phyloP scores from a whole-genome alignment of 1,140 invertebrate species.

The Bombyx mandarina region DNA sequence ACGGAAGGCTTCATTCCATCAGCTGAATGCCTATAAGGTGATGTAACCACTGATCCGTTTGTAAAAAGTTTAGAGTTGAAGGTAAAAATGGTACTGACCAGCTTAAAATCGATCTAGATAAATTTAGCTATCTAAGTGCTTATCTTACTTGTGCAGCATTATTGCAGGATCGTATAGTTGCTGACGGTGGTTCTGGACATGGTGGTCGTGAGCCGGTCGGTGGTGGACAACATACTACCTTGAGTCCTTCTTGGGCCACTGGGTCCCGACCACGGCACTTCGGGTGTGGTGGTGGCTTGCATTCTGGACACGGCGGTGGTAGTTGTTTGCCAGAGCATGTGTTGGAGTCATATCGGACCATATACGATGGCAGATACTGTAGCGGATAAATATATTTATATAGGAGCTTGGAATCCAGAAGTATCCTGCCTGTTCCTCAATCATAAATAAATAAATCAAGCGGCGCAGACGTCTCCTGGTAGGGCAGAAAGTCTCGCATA shows the following conservation, averaged over 20 bases:
- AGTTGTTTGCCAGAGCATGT: conserved; percentile 2
- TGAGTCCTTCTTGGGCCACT: background rate
- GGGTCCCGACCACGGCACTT: conserved; percentile 5
- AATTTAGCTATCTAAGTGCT: background rate
- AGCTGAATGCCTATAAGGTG: too few relatives aligned
- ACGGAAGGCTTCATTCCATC: too few relatives aligned
- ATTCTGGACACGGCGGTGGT: conserved; percentile 8
- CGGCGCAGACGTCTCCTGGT: background rate
- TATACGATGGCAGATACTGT: background rate
- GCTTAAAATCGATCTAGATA: background rate
- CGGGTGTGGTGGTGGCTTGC: conserved; percentile 5
- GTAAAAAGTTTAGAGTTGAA: too few relatives aligned
- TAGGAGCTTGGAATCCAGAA: background rate
- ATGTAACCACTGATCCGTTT: too few relatives aligned
- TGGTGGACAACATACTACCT: conserved; percentile 8
- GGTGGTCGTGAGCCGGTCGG: conserved; percentile 9
- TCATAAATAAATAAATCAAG: background rate
- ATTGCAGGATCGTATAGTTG: conserved; percentile 3
- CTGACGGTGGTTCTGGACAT: conserved; percentile 7
- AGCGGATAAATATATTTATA: background rate
- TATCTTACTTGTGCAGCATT: background rate
- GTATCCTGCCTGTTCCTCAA: background rate
- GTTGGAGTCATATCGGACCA: background rate
- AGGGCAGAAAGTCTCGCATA: too few relatives aligned
- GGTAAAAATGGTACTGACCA: too few relatives aligned